Percentiles rank a stretch among this genome's conserved stretches.
Conservation (phyloP, 2,888 invertebrate genomes). For the Blastobasis adustella region DNA sequence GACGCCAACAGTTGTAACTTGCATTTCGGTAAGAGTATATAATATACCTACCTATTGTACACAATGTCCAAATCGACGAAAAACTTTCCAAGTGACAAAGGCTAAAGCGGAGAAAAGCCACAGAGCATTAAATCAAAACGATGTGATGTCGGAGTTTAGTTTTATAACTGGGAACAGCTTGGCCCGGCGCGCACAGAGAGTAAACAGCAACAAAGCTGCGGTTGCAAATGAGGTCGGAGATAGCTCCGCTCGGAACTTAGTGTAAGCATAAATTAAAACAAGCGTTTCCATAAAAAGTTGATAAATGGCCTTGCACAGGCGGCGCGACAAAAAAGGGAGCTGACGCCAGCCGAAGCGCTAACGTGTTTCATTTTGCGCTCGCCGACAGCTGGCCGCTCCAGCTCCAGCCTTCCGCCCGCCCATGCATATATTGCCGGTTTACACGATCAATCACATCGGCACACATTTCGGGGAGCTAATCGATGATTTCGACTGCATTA, state of each 20-base stretch:
- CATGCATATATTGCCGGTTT: conserved; percentile 14
- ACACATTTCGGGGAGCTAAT: no score
- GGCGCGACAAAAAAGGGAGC: conserved; percentile 61
- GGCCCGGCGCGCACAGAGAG: conserved; percentile 27
- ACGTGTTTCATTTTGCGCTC: conserved; percentile 67
- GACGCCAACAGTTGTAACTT: no score
- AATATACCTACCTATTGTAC: no score
- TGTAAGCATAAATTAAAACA: conserved; percentile 72
- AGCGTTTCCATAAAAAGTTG: conserved; percentile 70
- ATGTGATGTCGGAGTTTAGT: conserved; percentile 23
- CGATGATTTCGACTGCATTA: no score
- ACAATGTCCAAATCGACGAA: no score
- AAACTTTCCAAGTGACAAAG: no score
- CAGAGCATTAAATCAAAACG: conserved; percentile 27
- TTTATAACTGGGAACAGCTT: conserved; percentile 39
- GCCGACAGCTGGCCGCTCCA: conserved; percentile 57
- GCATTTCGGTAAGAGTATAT: no score
- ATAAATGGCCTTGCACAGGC: conserved; percentile 67
- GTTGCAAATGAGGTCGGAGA: conserved; percentile 64
- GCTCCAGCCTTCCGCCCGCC: conserved; percentile 39
- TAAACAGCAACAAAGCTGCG: conserved; percentile 53
- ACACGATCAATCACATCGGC: conserved; percentile 7
- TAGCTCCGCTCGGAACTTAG: conserved; percentile 60
- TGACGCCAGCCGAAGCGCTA: conserved; percentile 61
- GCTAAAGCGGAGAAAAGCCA: no score